Base-by-base conservation (phyloP, 2,113 vertebrate species). In the Trinectes maculatus region DNA sequence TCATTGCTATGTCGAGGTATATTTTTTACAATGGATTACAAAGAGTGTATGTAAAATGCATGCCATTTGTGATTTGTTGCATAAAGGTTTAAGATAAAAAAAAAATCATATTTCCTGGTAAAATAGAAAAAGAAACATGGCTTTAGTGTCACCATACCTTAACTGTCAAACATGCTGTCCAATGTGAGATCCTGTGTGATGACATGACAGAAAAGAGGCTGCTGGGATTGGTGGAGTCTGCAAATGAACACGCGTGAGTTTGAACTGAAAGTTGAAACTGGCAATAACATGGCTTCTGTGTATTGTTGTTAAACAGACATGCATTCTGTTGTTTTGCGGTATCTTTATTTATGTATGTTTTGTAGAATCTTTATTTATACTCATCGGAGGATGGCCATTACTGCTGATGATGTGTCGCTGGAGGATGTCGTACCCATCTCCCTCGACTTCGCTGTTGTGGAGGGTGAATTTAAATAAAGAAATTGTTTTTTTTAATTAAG, bases 381-480 rank as follows among this genome's bases (percentile, higher is more conserved):
- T 0, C 96, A 98, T 82, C 92, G 94, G 74, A 91, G 97, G 79
- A 98, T 98, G 96, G 96, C 97, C 40, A 95, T 98, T 31, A 88
- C 94, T 0, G 95, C 94, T 8, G 95, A 96, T 1, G 96, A 98
- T 7, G 92, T 99, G 44, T 93, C 91, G 19, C 89, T 98, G 81
- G 95, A 96, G 71, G 87, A 86, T 4, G 87, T 97, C 4, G 81
- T 99, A 56, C 95, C 95, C 0, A 79, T 99, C 80, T 91, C 92
- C 0, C 83, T 93, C 2, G 92, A 93, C 28, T 96, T 97, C 80
- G 79, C 90, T 0, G 81, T 96, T 74, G 93, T 95, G 70, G 95
- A 97, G 93, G 95, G 97, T 97, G 89, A 88, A n/a, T n/a, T n/a
- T n/a, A n/a, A n/a, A n/a, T n/a, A n/a, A n/a, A n/a, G n/a, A n/a